Evolutionary conservation across 2,888 invertebrate species (phyloP), one percentile per base, ranked within the genome.

Genomic region (Sphecodes monilicornis): DNA sequence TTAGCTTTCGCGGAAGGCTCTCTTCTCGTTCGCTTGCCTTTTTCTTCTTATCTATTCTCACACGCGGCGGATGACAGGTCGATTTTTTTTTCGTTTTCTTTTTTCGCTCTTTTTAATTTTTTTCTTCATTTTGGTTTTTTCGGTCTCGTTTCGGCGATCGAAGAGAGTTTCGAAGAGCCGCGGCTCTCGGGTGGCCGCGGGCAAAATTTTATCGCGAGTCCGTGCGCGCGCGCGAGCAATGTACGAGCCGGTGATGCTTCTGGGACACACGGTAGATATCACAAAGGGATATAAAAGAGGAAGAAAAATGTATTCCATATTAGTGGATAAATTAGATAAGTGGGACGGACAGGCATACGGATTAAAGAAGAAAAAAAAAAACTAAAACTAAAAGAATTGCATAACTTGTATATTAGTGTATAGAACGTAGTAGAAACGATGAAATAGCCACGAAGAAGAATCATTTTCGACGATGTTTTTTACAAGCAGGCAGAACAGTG

Each of bases 371-470:
- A 36, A 36, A 54, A 68, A 68, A 64, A 69, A 57, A 77, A 77
- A 77, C 66, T 32, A 68, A 82, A 79, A 82, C 71, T 73, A 72
- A 71, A 86, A 92, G 93, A 93, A 93, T 93, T 93, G 92, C 93
- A 93, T 94, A 94, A 94, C 94, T 94, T 94, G 94, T 94, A 94
- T 94, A 94, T 94, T 94, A 94, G 94, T 94, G 94, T 94, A 94
- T 94, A 94, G 94, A 94, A 93, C 84, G 84, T 84, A 93, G 94
- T 94, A 94, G 94, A 94, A 90, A 92, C 90, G 92, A 93, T 89
- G 92, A 92, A 93, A 93, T 94, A 93, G 93, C 91, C 92, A 93
- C 91, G 91, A 92, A 92, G 77, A 93, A 91, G 90, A 87, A 94
- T 94, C 94, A 94, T 94, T 94, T 94, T 94, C 94, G 93, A 94